Conservation (phyloP, 2,888 invertebrate species). For the Automeris io region DNA sequence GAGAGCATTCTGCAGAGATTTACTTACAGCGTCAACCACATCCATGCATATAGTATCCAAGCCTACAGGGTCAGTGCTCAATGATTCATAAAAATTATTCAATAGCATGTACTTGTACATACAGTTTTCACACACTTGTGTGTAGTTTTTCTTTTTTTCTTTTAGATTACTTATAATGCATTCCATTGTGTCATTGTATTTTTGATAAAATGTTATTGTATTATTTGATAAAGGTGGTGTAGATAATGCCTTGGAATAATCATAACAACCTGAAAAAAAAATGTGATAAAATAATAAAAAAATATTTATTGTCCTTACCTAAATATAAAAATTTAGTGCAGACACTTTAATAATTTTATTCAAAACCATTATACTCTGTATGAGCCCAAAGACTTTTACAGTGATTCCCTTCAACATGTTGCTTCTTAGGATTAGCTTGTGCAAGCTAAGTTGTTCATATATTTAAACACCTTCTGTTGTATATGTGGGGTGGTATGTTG, state of each 20-base stretch:
- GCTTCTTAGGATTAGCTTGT: no score
- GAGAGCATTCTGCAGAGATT: no score
- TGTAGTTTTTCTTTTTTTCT: conserved; percentile 34
- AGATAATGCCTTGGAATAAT: conserved; percentile 54
- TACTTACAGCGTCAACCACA: conserved; percentile 79
- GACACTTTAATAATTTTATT: no score
- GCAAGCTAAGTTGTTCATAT: no score
- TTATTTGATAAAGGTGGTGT: conserved; percentile 63
- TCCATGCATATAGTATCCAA: conserved; percentile 81
- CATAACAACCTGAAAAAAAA: conserved; percentile 74
- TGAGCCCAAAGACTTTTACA: no score
- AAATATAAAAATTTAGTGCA: no score
- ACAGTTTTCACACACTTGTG: conserved; percentile 72
- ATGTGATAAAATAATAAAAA: neutral
- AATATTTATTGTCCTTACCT: neutral
- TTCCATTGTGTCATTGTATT: conserved; percentile 55
- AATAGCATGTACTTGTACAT: conserved; percentile 70
- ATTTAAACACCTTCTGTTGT: no score
- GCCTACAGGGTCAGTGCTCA: conserved; percentile 74
- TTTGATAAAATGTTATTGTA: conserved; percentile 63
- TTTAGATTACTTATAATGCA: conserved; percentile 55
- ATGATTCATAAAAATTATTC: conserved; percentile 75
- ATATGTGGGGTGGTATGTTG: no score
- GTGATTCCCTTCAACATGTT: no score
- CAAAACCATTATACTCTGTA: no score